Conservation (phyloP, 2,888 invertebrate genomes). For the Cataglyphis altisquamis region DNA sequence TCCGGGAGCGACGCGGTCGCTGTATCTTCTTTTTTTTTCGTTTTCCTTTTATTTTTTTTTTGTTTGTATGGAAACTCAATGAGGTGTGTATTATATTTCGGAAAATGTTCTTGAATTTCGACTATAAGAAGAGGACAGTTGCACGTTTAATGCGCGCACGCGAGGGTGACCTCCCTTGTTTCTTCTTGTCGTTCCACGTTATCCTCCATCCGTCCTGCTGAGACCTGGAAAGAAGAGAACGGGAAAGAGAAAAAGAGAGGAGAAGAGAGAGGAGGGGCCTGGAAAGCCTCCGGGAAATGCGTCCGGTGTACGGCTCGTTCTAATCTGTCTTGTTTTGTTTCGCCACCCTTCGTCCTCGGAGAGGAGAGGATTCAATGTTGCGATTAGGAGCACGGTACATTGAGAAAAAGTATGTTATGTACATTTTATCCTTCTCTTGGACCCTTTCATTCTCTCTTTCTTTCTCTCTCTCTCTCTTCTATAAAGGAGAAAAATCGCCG, state of each 20-base stretch:
- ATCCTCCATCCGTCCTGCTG: not conserved
- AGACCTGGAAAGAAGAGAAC: not conserved
- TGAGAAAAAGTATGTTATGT: constrained; percentile 12
- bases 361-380: constrained; percentile 4
- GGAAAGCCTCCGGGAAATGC: constrained; percentile 44
- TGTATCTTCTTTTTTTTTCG: not conserved
- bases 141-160: not conserved
- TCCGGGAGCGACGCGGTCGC: not conserved
- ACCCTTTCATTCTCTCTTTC: not conserved
- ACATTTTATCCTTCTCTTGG: not conserved
- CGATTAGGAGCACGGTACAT: not conserved
- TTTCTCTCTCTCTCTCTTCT: too few species aligned
- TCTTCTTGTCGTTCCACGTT: constrained; percentile 6
- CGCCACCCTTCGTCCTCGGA: not conserved
- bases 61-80: constrained; percentile 13
- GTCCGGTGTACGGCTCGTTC: constrained; percentile 21
- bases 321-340: constrained; percentile 65
- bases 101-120: constrained; percentile 31
- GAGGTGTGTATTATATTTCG: constrained; percentile 29
- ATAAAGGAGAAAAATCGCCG: not conserved
- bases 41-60: not conserved
- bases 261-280: not conserved
- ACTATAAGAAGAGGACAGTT: constrained; percentile 1
- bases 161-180: constrained; percentile 12
- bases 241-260: not conserved